Conservation (phyloP, 1,140 invertebrate genomes). For the Metopolophium dirhodum region DNA sequence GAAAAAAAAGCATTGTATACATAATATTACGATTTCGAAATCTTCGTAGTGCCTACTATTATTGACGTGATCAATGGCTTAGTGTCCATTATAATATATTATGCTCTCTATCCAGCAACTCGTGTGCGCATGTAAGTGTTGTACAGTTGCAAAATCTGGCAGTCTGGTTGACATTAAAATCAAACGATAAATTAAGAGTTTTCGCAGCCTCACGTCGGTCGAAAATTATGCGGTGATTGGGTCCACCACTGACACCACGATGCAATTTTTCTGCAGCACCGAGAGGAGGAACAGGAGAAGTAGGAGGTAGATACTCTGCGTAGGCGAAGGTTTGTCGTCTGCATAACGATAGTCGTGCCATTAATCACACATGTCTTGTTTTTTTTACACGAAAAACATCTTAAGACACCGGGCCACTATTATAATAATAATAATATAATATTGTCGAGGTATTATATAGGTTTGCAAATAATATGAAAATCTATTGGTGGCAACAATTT, state of each 20-base stretch:
- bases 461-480: not conserved
- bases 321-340: not conserved
- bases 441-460: not conserved
- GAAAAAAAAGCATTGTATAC: constrained; percentile 9
- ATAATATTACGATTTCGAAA: constrained; percentile 25
- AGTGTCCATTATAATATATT: not conserved
- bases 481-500: not conserved
- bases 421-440: not conserved
- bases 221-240: not conserved
- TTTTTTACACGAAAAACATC: not conserved
- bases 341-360: not conserved
- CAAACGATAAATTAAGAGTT: constrained; percentile 46
- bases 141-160: constrained; percentile 38
- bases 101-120: not conserved
- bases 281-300: not conserved
- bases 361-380: not conserved
- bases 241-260: not conserved
- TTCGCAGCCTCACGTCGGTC: not conserved
- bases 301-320: not conserved
- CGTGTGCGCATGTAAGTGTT: not conserved
- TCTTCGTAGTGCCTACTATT: constrained; percentile 6
- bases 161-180: constrained; percentile 44
- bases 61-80: constrained; percentile 49
- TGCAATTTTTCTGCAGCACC: not conserved
- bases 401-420: not conserved